Evolutionary conservation across 2,888 invertebrate genomes (phyloP).

Genomic region (Marronus borbonicus): DNA sequence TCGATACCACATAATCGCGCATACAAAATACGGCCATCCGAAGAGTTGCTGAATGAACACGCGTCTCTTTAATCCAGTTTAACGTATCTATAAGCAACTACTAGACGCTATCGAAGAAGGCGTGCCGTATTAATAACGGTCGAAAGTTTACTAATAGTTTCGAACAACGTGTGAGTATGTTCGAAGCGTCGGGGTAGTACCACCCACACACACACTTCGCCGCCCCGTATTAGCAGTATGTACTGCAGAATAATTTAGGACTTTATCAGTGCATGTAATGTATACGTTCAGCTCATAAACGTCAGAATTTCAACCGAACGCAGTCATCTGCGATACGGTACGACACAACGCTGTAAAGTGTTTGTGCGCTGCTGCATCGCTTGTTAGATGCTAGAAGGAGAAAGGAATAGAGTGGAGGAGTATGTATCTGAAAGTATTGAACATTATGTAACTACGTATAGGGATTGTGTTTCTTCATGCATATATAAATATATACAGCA

Average conservation of each 20-base stretch:
- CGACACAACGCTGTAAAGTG: neutral
- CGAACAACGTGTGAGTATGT: constrained; percentile 34
- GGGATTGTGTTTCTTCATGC: neutral
- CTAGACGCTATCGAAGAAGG: constrained; percentile 13
- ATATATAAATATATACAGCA: neutral
- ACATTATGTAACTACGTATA: neutral
- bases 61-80: constrained; percentile 34
- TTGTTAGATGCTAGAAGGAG: neutral
- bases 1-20: no score
- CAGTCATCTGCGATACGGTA: constrained; percentile 41
- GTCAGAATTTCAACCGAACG: constrained; percentile 44
- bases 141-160: constrained; percentile 42
- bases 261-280: constrained; percentile 44
- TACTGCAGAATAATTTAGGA: constrained; percentile 31
- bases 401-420: neutral
- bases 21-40: no score
- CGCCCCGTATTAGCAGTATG: constrained; percentile 8
- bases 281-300: constrained; percentile 43
- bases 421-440: neutral
- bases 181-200: neutral
- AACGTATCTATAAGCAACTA: constrained; percentile 14
- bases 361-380: neutral
- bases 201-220: neutral
- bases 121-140: constrained; percentile 37
- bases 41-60: neutral